Conservation (phyloP, 1,140 invertebrate species). For the Brachionus paranguensis region DNA sequence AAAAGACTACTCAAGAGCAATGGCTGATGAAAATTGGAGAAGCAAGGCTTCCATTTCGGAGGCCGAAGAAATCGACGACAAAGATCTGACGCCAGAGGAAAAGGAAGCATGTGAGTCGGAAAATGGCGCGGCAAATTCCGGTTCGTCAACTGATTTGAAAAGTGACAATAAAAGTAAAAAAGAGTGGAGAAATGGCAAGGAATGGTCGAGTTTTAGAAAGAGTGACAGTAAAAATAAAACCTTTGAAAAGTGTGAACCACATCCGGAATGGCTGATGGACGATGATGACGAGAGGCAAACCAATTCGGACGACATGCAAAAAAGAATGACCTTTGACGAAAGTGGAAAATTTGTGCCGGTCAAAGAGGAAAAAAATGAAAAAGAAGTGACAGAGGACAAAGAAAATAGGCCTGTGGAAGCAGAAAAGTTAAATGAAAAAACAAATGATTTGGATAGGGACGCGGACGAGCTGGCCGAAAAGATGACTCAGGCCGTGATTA, state of each 20-base stretch:
- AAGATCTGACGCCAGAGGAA: not conserved
- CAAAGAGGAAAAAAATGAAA: not conserved
- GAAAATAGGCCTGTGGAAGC: not conserved
- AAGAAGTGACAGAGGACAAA: not conserved
- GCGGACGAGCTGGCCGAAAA: not conserved
- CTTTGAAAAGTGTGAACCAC: not conserved
- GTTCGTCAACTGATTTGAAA: not conserved
- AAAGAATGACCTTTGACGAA: constrained; percentile 32
- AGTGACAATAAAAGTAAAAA: not conserved
- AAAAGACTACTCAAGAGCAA: constrained; percentile 8
- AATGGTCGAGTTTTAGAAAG: constrained; percentile 12
- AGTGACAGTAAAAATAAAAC: not conserved
- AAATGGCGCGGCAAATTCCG: not conserved
- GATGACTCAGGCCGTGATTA: not conserved
- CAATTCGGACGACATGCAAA: not conserved
- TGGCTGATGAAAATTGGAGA: constrained; percentile 33
- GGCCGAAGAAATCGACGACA: not conserved
- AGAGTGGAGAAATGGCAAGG: constrained; percentile 3
- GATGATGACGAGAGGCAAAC: not conserved
- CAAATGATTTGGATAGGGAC: not conserved
- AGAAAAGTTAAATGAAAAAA: not conserved
- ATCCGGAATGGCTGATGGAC: constrained; percentile 34
- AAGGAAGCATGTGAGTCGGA: not conserved
- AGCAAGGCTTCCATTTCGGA: not conserved
- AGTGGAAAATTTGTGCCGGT: constrained; percentile 20